phyloP scores from a whole-genome alignment of 2,888 invertebrate genomes.

The Dasysyrphus albostriatus region DNA sequence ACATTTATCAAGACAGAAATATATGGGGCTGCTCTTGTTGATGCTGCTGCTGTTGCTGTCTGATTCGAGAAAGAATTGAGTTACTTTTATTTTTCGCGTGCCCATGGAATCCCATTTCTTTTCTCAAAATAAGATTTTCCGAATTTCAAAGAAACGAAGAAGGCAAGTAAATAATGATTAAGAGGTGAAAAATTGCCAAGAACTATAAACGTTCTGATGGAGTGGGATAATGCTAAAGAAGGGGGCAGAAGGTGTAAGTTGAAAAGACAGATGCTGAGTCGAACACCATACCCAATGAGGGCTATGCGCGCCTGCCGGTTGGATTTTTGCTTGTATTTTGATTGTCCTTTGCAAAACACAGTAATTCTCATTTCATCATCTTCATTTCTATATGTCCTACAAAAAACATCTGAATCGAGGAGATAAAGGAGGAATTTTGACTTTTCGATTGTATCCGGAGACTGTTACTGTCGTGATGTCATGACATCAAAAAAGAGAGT shows the following conservation, averaged over 20 bases:
- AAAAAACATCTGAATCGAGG: slow-evolving; percentile 44
- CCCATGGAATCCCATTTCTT: slow-evolving; percentile 41
- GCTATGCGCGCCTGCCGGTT: not conserved
- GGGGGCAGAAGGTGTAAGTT: not conserved
- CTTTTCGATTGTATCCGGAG: slow-evolving; percentile 34
- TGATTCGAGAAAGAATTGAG: slow-evolving; percentile 10
- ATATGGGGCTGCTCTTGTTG: not conserved
- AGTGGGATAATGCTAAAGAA: not conserved
- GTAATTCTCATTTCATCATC: not conserved
- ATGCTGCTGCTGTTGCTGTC: not conserved
- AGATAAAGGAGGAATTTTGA: not conserved
- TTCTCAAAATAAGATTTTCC: slow-evolving; percentile 61
- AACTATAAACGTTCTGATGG: not conserved
- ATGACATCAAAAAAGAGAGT: slow-evolving; percentile 16
- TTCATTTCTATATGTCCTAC: not conserved
- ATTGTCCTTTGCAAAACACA: not conserved
- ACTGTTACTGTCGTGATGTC: slow-evolving; percentile 5
- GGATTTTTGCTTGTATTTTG: not conserved
- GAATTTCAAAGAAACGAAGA: slow-evolving; percentile 43
- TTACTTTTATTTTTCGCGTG: slow-evolving; percentile 11
- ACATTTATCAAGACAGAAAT: not conserved
- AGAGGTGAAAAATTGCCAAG: slow-evolving; percentile 71
- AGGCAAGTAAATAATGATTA: slow-evolving; percentile 58
- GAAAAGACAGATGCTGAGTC: slow-evolving; percentile 58
- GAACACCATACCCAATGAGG: slow-evolving; percentile 16